Evolutionary conservation across 2,888 invertebrate species (phyloP), one percentile per base, ranked within the genome.

Genomic region (Drosophila austrosaltans): DNA sequence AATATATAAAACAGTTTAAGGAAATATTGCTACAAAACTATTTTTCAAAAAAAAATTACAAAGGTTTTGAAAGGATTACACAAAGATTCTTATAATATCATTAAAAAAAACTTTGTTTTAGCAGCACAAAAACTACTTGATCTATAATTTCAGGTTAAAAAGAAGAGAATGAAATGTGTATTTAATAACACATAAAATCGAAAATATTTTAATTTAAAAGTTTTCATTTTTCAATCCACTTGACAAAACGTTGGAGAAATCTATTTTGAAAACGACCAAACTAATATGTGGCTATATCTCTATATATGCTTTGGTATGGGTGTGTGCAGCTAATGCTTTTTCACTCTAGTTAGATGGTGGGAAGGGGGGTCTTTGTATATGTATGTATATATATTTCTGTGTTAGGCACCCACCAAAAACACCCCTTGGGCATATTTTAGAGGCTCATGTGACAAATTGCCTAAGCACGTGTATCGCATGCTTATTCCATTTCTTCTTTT

Each of bases 361-460:
- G 36, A 5, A 2, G 44, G 44, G 8, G 12, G 30, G 7, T 7
- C 54, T 54, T 16, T 54, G 30, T 36, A 36, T 8, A 36, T 36
- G 7, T 36, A 36, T 36, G 8, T 36, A 36, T 36, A 32, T n/a
- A 20, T 28, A 25, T 30, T 28, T 30, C 10, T 72, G 64, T 76
- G 68, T 69, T 65, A 75, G 72, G 16, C 25, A 48, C 48, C 48
- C 48, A 59, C 36, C 75, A 70, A 77, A 75, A 75, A 76, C 72
- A 87, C 87, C 82, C 84, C 84, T 75, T 64, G 88, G 89, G 90
- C 84, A 88, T 89, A 90, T 90, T 89, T 89, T 90, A 80, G 81
- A 88, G 90, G 89, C 90, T 90, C 90, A 87, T 90, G 89, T 89
- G 89, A 89, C 90, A 89, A 89, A 89, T 89, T 88, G 86, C 84